Conservation (phyloP, 2,888 invertebrate species). For the Ophonus ardosiacus region DNA sequence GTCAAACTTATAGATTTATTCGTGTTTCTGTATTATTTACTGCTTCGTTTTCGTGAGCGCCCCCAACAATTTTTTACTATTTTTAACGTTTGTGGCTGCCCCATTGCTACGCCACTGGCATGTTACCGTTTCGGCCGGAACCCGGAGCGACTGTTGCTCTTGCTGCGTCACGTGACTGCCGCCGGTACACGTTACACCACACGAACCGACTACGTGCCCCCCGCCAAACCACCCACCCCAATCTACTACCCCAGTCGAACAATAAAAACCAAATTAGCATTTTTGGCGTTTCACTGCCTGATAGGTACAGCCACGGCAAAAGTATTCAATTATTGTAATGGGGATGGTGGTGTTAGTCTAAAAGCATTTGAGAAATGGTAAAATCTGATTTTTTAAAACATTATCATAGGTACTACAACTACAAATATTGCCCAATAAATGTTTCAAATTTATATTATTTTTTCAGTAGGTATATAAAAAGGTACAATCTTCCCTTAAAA, state of each 20-base stretch:
- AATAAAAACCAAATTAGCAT: slow-evolving; percentile 59
- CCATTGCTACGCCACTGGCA: neutral
- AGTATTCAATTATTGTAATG: slow-evolving; percentile 3
- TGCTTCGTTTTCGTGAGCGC: too few relatives aligned
- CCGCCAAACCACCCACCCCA: neutral
- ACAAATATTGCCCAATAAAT: too few relatives aligned
- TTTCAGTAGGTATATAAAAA: too few relatives aligned
- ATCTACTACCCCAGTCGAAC: neutral
- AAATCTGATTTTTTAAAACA: too few relatives aligned
- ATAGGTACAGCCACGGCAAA: slow-evolving; percentile 11
- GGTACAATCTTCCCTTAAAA: too few relatives aligned
- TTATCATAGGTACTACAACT: too few relatives aligned
- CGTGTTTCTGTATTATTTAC: neutral
- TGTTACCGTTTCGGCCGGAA: neutral
- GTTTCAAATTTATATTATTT: too few relatives aligned
- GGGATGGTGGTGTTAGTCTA: neutral
- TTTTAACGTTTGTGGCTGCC: neutral
- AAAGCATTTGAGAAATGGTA: too few relatives aligned
- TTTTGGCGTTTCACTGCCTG: slow-evolving; percentile 49
- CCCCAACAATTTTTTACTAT: neutral
- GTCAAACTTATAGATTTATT: neutral
- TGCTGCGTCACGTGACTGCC: slow-evolving; percentile 34
- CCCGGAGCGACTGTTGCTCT: slow-evolving; percentile 42
- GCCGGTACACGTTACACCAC: neutral
- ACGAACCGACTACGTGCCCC: slow-evolving; percentile 38